Percentiles rank a stretch among this genome's conserved stretches.
These are phyloP conservation scores for Sinhomidia bicolor DNA, from an alignment of 2,888 invertebrate species.

Conservation along the genomic window DNA sequence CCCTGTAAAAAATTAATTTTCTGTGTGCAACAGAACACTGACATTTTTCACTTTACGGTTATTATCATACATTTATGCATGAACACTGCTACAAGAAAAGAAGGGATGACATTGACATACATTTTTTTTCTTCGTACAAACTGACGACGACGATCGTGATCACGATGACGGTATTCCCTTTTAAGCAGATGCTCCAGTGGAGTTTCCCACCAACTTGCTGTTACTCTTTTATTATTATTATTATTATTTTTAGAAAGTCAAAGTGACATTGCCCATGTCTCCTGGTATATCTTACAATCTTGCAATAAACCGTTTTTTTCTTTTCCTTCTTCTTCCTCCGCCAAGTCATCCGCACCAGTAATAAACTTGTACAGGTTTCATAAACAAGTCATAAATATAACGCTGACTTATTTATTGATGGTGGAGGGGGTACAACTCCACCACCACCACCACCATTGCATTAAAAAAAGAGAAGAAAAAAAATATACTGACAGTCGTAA, in stretches of 20 bases:
- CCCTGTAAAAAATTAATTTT: not conserved
- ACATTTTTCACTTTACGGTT: not conserved
- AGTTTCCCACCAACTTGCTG: not conserved
- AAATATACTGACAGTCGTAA: conserved; percentile 19
- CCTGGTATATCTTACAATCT: not conserved
- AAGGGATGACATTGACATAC: conserved; percentile 19
- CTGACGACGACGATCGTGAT: too few relatives aligned
- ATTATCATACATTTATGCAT: not conserved
- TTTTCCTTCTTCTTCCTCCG: too few relatives aligned
- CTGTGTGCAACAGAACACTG: not conserved
- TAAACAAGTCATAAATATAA: conserved; percentile 17
- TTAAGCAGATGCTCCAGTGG: too few relatives aligned
- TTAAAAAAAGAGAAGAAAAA: not conserved
- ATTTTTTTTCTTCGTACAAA: too few relatives aligned
- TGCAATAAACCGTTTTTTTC: too few relatives aligned
- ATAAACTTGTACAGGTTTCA: conserved; percentile 18
- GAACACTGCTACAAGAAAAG: not conserved
- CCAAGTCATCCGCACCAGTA: conserved; percentile 8
- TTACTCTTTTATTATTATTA: not conserved
- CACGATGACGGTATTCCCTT: too few relatives aligned
- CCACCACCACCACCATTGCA: too few relatives aligned
- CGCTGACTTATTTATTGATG: conserved; percentile 19
- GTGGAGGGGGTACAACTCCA: not conserved
- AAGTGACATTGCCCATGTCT: conserved; percentile 25
- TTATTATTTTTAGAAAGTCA: conserved; percentile 3